Conservation (phyloP, 2,888 invertebrate species). For the Bembecia ichneumoniformis region DNA sequence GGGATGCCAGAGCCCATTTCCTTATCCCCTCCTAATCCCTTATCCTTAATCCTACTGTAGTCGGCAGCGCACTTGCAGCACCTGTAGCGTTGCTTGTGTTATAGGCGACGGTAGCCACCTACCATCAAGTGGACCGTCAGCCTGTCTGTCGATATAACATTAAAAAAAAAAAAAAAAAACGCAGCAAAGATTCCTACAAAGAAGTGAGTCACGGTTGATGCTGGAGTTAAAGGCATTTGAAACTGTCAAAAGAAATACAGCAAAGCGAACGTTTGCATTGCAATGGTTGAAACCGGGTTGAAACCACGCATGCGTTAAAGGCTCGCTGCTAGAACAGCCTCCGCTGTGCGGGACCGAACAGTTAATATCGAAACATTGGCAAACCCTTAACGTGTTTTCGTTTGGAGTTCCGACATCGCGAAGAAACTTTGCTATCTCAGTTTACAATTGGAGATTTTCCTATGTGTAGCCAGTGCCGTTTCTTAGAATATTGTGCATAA, state of each 20-base stretch:
- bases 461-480: conserved; percentile 12
- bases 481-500: conserved; percentile 20
- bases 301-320: background rate
- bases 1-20: no score
- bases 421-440: conserved; percentile 11
- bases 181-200: no score
- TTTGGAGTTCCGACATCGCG: background rate
- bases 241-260: background rate
- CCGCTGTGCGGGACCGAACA: background rate
- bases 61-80: no score
- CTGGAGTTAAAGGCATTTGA: background rate
- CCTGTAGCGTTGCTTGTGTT: no score
- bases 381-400: background rate
- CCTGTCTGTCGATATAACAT: no score
- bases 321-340: background rate
- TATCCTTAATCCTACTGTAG: no score
- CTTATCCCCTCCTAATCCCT: no score
- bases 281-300: conserved; percentile 7
- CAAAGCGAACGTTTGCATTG: conserved; percentile 9
- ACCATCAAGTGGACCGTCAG: no score
- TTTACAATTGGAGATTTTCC: conserved; percentile 9
- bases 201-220: background rate
- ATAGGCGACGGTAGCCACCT: no score
- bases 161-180: no score
- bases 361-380: background rate